phyloP scores from a whole-genome alignment of 2,888 invertebrate genomes.

The Gastracanthus pulcherrimus region DNA sequence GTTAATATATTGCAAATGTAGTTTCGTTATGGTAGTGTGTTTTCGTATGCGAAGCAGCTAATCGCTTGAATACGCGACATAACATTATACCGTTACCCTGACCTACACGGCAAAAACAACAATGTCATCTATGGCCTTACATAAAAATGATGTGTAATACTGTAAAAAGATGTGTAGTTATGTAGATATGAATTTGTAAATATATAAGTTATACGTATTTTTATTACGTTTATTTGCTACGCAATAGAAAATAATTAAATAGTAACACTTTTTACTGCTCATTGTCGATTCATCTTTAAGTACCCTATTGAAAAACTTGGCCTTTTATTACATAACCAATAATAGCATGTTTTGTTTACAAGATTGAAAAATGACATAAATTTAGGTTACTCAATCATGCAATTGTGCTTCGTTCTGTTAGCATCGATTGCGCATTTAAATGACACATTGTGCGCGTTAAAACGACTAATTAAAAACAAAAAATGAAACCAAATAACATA shows the following conservation, averaged over 20 bases:
- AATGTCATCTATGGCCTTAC: slow-evolving; percentile 5
- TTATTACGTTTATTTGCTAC: not conserved
- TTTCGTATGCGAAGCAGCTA: slow-evolving; percentile 47
- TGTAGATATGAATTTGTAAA: too few relatives aligned
- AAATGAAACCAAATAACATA: not conserved
- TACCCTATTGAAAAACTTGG: slow-evolving; percentile 19
- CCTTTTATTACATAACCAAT: not conserved
- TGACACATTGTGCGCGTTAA: too few relatives aligned
- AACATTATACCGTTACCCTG: slow-evolving; percentile 46
- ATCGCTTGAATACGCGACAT: slow-evolving; percentile 24
- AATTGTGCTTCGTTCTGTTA: not conserved
- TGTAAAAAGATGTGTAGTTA: not conserved
- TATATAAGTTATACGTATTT: too few relatives aligned
- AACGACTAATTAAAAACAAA: not conserved
- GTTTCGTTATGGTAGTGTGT: slow-evolving; percentile 2
- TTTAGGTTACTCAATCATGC: slow-evolving; percentile 22
- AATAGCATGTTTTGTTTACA: not conserved
- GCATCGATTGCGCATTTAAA: too few relatives aligned
- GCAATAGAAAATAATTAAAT: slow-evolving; percentile 7
- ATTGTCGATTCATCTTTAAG: slow-evolving; percentile 37
- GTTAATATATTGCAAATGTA: not conserved
- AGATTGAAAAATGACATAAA: slow-evolving; percentile 24
- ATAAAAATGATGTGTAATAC: not conserved
- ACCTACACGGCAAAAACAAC: slow-evolving; percentile 34
- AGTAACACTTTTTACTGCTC: slow-evolving; percentile 7